Base-by-base conservation (phyloP, 2,113 vertebrate genomes). In the Cebidichthys violaceus region DNA sequence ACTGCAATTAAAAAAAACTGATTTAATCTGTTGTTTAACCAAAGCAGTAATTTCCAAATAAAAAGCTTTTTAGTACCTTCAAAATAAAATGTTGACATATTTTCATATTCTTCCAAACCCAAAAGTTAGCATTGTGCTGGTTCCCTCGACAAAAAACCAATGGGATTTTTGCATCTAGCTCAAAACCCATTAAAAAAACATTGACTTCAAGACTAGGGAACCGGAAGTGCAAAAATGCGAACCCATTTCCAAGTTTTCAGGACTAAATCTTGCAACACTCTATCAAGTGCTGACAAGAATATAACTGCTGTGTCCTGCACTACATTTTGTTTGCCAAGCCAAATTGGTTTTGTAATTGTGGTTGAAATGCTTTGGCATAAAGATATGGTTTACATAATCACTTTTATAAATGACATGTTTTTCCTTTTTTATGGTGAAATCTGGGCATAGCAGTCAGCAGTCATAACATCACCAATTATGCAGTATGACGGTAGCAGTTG, bases 31-130 rank as follows among this genome's bases (percentile, higher is more conserved):
- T 50, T 62, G 45, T 1, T 59, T 60, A 41, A 60, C 50, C 31
- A 71, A 68, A 75, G 61, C 29, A 61, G 29, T 15, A 29, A 55
- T 39, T 50, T 33, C 31, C 2, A 41, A 43, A 54, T 33, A 70
- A 22, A 10, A 47, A n/a, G 4, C 35, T 31, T 39, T 65, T 72
- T 50, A 61, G 45, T 24, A 57, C 35, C 17, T 43, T 67, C 4
- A 67, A 67, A 70, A 65, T 65, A 39, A 71, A 62, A 73, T 6
- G 0, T 24, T 62, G 29, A 70, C 60, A 60, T 65, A 9, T 20
- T 20, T 50, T 50, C 47, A 47, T 47, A 47, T 47, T 47, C 45
- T 47, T 47, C 45, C 43, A 41, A 43, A 43, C 41, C 14, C 41
- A 43, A 13, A 43, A 14, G 41, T 43, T 43, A 43, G 13, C 41